These are phyloP conservation scores for Dysmachus trigonus DNA, from an alignment of 2,888 invertebrate species.

Conservation along the genomic window DNA sequence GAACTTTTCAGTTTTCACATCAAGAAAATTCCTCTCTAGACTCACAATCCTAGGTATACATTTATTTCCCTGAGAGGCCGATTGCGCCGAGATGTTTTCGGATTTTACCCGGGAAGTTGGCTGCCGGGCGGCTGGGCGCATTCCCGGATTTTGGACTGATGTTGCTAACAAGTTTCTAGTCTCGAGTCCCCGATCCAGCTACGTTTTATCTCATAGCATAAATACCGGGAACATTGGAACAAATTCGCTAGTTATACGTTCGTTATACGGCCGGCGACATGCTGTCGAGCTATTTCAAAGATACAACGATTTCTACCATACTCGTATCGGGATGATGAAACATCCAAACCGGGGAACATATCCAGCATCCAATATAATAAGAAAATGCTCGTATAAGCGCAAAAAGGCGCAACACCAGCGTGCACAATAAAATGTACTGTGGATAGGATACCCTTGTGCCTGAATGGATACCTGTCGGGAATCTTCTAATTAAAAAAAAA, in stretches of 20 bases:
- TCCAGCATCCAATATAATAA: background rate
- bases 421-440: background rate
- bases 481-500: conserved; percentile 32
- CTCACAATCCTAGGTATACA: background rate
- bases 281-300: conserved; percentile 4
- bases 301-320: background rate
- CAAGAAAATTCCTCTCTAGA: conserved; percentile 27
- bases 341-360: background rate
- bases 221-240: background rate
- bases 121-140: conserved; percentile 11
- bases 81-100: background rate
- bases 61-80: conserved; percentile 2
- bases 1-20: conserved; percentile 32
- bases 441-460: background rate
- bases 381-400: background rate
- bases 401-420: background rate
- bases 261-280: background rate
- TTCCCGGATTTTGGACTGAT: conserved; percentile 4
- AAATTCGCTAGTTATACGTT: background rate
- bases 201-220: background rate
- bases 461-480: conserved; percentile 11
- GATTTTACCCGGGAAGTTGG: background rate
- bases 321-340: background rate
- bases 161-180: conserved; percentile 15
- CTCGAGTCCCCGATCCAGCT: background rate